Conservation (phyloP, 2,888 invertebrate species). For the Portevinia maculata region DNA sequence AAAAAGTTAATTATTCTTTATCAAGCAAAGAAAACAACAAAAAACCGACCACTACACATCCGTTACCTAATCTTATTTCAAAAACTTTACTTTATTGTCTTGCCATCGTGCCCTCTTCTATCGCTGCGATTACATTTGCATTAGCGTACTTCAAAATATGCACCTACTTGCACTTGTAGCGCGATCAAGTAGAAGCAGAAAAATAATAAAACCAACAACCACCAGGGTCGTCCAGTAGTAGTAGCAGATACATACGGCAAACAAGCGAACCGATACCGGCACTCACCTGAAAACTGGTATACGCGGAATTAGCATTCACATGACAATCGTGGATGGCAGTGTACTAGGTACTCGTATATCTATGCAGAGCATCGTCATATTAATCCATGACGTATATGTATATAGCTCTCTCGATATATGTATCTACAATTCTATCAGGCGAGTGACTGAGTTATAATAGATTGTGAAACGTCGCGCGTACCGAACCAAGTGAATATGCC, state of each 20-base stretch:
- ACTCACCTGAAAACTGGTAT: slow-evolving; percentile 52
- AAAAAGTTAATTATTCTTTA: slow-evolving; percentile 27
- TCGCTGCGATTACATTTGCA: slow-evolving; percentile 53
- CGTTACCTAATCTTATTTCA: slow-evolving; percentile 61
- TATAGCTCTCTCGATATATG: neutral
- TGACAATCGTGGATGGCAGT: slow-evolving; percentile 20
- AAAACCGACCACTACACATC: slow-evolving; percentile 40
- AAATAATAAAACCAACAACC: slow-evolving; percentile 12
- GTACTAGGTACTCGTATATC: slow-evolving; percentile 29
- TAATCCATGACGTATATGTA: slow-evolving; percentile 14
- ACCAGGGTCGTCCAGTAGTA: slow-evolving; percentile 48
- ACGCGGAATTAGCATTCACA: slow-evolving; percentile 57
- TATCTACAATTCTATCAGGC: neutral
- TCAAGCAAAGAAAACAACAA: slow-evolving; percentile 8
- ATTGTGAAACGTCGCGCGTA: slow-evolving; percentile 49
- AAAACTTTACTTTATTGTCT: slow-evolving; percentile 18
- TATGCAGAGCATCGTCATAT: slow-evolving; percentile 42
- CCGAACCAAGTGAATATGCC: slow-evolving; percentile 27
- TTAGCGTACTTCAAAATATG: slow-evolving; percentile 48
- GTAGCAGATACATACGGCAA: slow-evolving; percentile 14
- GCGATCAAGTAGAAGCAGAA: slow-evolving; percentile 13
- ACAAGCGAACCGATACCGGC: slow-evolving; percentile 38
- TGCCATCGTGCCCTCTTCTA: neutral
- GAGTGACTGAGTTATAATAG: slow-evolving; percentile 47
- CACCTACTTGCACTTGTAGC: slow-evolving; percentile 58